phyloP scores from a whole-genome alignment of 2,113 vertebrate species.

The Hyla sarda region DNA sequence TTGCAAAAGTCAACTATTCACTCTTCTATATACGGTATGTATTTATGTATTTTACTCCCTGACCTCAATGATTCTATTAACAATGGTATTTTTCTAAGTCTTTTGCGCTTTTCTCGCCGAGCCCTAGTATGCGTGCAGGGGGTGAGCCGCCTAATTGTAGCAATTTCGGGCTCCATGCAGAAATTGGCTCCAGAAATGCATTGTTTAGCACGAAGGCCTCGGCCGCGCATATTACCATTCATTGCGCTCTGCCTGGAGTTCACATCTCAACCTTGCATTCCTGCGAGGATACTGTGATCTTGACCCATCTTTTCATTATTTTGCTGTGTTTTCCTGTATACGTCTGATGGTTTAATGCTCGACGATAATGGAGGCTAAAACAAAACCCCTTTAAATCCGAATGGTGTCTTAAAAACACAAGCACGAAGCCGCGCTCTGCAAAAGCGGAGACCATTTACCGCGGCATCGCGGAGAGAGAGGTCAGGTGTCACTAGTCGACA shows the following conservation, averaged over 20 bases:
- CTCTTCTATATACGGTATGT: too few relatives aligned
- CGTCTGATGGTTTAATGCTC: constrained; percentile 48
- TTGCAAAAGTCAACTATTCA: too few relatives aligned
- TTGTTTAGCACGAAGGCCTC: constrained; percentile 7
- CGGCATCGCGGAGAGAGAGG: constrained; percentile 5
- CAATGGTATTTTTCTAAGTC: too few relatives aligned
- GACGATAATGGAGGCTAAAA: constrained; percentile 44
- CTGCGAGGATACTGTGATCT: constrained; percentile 48
- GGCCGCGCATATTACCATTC: constrained; percentile 37
- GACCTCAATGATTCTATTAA: too few relatives aligned
- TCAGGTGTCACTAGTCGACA: constrained; percentile 51
- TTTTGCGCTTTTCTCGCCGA: neutral
- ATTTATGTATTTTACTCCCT: too few relatives aligned
- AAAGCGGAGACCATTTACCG: neutral
- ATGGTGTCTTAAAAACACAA: constrained; percentile 14
- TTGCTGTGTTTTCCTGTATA: constrained; percentile 42
- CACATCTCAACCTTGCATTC: constrained; percentile 20
- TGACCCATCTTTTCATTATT: constrained; percentile 56
- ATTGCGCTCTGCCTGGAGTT: constrained; percentile 23
- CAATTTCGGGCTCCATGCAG: neutral
- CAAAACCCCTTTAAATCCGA: constrained; percentile 32
- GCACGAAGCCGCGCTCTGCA: neutral
- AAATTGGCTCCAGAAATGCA: neutral
- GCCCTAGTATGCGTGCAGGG: neutral
- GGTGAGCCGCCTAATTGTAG: neutral